These are phyloP conservation scores for Hirudinaria manillensis DNA, from an alignment of 2,888 invertebrate genomes.

Conservation along the genomic window DNA sequence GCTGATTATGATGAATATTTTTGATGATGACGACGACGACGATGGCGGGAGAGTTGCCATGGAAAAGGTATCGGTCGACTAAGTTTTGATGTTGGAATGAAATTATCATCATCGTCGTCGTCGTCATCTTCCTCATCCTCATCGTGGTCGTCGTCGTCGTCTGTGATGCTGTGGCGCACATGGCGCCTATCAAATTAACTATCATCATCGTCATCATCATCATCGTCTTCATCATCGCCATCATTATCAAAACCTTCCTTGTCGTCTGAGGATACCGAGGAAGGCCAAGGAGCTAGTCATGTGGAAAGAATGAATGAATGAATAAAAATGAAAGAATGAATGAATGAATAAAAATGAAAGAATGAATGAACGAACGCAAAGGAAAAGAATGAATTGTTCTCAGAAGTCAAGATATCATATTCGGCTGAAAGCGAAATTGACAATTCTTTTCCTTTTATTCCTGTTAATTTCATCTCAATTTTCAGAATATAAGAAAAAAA, in stretches of 20 bases:
- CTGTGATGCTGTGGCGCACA: too few relatives aligned
- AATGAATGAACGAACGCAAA: not conserved
- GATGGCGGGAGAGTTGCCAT: not conserved
- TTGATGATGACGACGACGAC: constrained; percentile 17
- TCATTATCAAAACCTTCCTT: constrained; percentile 1
- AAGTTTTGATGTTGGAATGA: too few relatives aligned
- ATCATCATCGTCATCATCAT: constrained; percentile 19
- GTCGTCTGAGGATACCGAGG: not conserved
- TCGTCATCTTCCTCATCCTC: not conserved
- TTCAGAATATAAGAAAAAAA: too few relatives aligned
- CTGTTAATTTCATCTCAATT: too few relatives aligned
- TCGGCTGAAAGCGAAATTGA: too few relatives aligned
- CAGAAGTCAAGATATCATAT: too few relatives aligned
- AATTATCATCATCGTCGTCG: too few relatives aligned
- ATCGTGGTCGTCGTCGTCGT: not conserved
- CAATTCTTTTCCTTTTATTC: too few relatives aligned
- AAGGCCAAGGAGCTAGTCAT: not conserved
- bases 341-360: not conserved
- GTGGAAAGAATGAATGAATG: not conserved
- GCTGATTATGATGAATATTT: not conserved
- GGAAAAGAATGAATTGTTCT: not conserved
- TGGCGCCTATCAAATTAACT: too few relatives aligned
- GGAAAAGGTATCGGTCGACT: too few relatives aligned
- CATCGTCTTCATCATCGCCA: constrained; percentile 3
- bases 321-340: not conserved